Evolutionary conservation across 2,113 vertebrate genomes (phyloP), one percentile per base, ranked within the genome.

Genomic region (Poeciliopsis occidentalis): DNA sequence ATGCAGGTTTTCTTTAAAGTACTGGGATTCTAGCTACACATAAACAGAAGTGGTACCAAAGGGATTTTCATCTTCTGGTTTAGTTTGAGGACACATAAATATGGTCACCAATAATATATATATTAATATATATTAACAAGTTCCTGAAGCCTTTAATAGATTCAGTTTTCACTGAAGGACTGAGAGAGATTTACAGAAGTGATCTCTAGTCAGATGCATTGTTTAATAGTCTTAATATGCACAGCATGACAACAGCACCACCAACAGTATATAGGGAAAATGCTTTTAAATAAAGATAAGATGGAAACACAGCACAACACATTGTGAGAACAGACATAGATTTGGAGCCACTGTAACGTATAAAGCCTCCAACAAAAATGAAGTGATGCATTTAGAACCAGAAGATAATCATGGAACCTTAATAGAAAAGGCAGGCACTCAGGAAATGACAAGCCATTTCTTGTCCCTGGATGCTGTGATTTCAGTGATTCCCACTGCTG

Each of bases 241-340:
- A 71, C 44, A 73, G 69, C 47, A 89, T 85, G 88, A 83, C 92
- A 94, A 92, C 86, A 94, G 91, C 88, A 91, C 91, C 91, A 88
- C 91, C 93, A 91, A 86, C 91, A 93, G 93, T 81, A 87, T 78
- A 74, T 51, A 4, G 66, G 61, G 73, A 57, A 87, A 86, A 83
- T 1, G 19, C 47, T 81, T 74, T 12, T 27, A 75, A 80, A 69
- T 63, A 66, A 60, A 64, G 22, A 73, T 6, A 82, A 64, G 32
- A 64, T 6, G 51, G 3, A 64, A 12, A 32, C 19, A 62, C 34
- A 51, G 37, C 32, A 7, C 5, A 31, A 47, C 29, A 29, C 4
- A 30, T 47, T 30, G 17, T 22, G 39, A 26, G 17, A 29, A 31
- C 1, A 41, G 24, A 71, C 71, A 22, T 34, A 24, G 2, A 61